A percentile compares a stretch with the other conserved stretches of the same genome.
Conservation (phyloP, 2,797 vertebrate genomes). For the Eurystomus glaucurus region DNA sequence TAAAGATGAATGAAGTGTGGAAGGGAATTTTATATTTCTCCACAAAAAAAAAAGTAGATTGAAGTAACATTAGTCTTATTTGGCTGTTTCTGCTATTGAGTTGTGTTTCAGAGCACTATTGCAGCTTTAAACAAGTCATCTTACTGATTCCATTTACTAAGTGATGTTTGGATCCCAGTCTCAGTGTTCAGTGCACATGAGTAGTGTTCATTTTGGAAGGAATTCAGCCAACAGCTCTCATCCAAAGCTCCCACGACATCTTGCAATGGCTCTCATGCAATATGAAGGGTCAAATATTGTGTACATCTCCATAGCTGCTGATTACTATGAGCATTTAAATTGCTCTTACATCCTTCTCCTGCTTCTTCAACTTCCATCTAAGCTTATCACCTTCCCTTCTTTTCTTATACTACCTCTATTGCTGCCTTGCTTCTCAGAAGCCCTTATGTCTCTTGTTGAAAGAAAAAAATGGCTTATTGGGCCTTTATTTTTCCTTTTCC, state of each 20-base stretch:
- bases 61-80: rapidly evolving
- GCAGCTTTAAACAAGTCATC: not conserved
- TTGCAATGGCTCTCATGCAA: not conserved
- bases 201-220: not conserved
- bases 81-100: not conserved
- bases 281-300: rapidly evolving
- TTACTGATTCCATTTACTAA: not conserved
- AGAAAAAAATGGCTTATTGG: not conserved
- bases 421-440: not conserved
- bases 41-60: not conserved
- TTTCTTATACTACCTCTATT: not conserved
- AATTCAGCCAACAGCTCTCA: not conserved
- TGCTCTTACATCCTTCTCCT: not conserved
- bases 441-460: not conserved
- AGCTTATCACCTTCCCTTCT: not conserved
- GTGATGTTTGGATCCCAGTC: not conserved
- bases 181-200: not conserved
- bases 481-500: not conserved
- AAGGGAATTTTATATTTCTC: not conserved
- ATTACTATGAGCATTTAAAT: not conserved
- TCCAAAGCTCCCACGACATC: not conserved
- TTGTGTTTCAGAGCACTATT: not conserved
- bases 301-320: not conserved
- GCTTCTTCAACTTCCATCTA: not conserved
- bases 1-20: not conserved